Conservation (phyloP, 2,797 vertebrate species). For the Lutjanus campechanus region DNA sequence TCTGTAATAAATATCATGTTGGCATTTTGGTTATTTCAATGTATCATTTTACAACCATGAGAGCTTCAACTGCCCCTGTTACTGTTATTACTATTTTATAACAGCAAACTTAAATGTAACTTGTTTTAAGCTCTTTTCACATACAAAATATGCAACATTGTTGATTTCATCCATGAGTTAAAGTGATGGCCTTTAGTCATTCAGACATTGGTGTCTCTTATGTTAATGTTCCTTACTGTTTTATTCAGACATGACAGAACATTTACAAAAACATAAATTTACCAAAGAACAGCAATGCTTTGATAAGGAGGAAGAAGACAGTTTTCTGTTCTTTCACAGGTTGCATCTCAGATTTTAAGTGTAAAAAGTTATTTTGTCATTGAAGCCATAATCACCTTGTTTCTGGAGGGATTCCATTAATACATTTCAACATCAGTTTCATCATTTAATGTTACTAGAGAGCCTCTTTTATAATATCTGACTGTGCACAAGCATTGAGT, state of each 20-base stretch:
- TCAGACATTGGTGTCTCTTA: too few relatives aligned
- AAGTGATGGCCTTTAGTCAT: not conserved
- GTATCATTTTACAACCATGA: not conserved
- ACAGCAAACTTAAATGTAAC: not conserved
- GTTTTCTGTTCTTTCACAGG: not conserved
- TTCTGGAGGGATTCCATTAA: not conserved
- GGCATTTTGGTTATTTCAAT: not conserved
- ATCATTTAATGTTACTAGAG: not conserved
- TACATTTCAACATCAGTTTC: not conserved
- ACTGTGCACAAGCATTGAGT: not conserved
- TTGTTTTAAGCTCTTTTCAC: not conserved
- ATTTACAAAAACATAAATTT: not conserved
- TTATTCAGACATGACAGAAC: not conserved
- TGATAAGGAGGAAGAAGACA: not conserved
- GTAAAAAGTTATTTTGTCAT: not conserved
- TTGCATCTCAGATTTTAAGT: not conserved
- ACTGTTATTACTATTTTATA: not conserved
- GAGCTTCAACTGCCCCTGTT: not conserved
- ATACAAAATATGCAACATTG: not conserved
- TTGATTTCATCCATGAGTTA: not conserved
- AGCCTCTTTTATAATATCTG: not conserved
- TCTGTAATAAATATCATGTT: not conserved
- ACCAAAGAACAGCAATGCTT: not conserved
- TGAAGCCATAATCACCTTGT: not conserved
- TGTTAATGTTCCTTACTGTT: too few relatives aligned